phyloP scores from a whole-genome alignment of 2,888 invertebrate genomes.

The Alentia gelatinosa region DNA sequence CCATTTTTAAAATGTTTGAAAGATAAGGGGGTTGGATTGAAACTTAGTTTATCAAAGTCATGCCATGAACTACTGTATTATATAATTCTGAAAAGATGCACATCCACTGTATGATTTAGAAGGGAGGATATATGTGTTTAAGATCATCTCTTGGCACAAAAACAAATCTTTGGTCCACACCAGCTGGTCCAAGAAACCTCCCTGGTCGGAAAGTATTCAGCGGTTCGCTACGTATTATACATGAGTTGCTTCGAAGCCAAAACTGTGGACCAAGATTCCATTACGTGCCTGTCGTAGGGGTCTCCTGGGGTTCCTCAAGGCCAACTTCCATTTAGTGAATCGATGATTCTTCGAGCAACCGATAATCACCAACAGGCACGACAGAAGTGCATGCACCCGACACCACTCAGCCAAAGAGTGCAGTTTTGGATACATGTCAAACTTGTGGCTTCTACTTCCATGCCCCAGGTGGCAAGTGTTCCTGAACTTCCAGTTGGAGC shows the following conservation, averaged over 20 bases:
- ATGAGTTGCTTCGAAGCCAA: background rate
- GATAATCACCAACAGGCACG: background rate
- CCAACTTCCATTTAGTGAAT: slow-evolving; percentile 3
- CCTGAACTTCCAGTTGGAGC: background rate
- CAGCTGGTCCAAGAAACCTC: background rate
- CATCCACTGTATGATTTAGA: no score
- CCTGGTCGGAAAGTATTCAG: background rate
- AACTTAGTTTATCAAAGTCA: no score
- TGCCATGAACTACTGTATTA: no score
- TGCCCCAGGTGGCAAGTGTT: background rate
- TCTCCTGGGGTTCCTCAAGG: background rate
- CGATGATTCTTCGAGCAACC: background rate
- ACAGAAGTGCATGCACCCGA: background rate
- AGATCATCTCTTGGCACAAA: background rate
- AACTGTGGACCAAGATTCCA: background rate
- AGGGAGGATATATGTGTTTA: background rate
- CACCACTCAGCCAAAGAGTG: background rate
- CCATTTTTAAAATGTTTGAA: no score
- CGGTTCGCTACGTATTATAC: background rate
- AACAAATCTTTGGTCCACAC: background rate
- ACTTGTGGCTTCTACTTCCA: background rate
- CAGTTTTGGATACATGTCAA: background rate
- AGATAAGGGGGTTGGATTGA: no score
- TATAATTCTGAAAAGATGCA: no score
- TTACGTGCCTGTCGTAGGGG: background rate